Base-by-base conservation (phyloP, 2,797 vertebrate species). In the Lithobates sylvaticus region DNA sequence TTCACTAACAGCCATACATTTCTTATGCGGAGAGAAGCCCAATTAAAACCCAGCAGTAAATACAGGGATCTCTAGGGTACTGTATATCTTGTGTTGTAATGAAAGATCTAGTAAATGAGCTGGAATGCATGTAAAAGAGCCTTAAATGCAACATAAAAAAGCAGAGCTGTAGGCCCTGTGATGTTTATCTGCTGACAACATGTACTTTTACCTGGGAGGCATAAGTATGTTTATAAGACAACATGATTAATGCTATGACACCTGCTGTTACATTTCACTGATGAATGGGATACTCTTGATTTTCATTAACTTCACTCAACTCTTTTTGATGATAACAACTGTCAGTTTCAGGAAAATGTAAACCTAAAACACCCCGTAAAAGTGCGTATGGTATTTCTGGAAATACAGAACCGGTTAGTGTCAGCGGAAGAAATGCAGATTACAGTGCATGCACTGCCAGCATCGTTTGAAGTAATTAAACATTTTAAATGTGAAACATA, bases 191-290 rank as follows among this genome's bases (percentile, higher is more conserved):
- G 72, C 81, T 83, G 81, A 83, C 81, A 68, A 47, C 26, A 34
- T 68, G 27, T 75, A 47, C 29, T 23, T 65, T 83, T 65, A 47
- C 71, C 71, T 75, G 23, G 61, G 64, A 83, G 81, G 81, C 79
- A 73, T 27, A 81, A 18, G 32, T 72, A 73, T 76, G 58, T 58
- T 32, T 83, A 32, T 50, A 34, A 50, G 81, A 50, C 39, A 68
- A n/a, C 39, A 34, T 84, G 82, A 84, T 77, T 84, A 54, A 84
- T 84, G 39, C 23, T 58, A 84, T 69, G 64, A 70, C 73, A 58
- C 42, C 82, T 84, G 74, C 73, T 58, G 44, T 76, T 12, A 76
- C 58, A 72, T 86, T 21, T n/a, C 47, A 5, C 26, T 23, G 65
- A 86, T 86, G 26, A n/a, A 34, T 76, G 27, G 42, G 23, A 50